Base-by-base conservation (phyloP, 2,797 vertebrate genomes). In the Cyclopterus lumpus region DNA sequence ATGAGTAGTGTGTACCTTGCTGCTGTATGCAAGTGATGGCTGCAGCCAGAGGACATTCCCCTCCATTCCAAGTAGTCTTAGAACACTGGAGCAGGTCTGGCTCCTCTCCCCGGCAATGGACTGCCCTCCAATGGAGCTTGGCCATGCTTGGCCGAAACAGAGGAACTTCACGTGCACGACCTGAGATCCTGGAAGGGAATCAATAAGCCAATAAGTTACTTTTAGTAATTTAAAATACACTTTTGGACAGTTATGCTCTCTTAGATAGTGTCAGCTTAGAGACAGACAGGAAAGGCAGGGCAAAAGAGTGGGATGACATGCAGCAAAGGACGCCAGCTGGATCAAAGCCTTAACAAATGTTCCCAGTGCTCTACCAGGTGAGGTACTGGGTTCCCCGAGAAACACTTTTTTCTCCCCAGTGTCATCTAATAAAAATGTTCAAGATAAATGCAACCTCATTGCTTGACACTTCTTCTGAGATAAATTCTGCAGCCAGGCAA, bases 81-180 rank as follows among this genome's bases (percentile, higher is more conserved):
- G 94, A 91, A 90, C 97, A 98, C 63, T 95, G 92, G 68, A 97
- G 87, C 83, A 97, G 93, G 78, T 95, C 96, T 81, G 94, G 91
- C 93, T 98, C 97, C 42, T 96, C 94, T 76, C 97, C 97, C 61
- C 73, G 92, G 93, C 97, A 99, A 73, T 73, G 94, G 59, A 97
- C 95, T 6, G 95, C 90, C 70, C 80, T 94, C 96, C 97, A 97
- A 69, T 97, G 94, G 85, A 97, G 54, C 62, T 95, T 95, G 84
- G 92, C 84, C 81, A 89, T 83, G 83, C 92, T 89, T 64, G 92
- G 85, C 75, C 80, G 91, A 75, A 96, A 93, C 67, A 97, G 78
- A 0, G 93, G 88, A 76, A 90, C 90, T 54, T 92, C 88, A 61
- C 93, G 95, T 32, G 96, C 95, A 49, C 75, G 92, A 67, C 96